Evolutionary conservation across 1,140 invertebrate species (phyloP), one percentile per base, ranked within the genome.

Genomic region (Listronotus bonariensis): DNA sequence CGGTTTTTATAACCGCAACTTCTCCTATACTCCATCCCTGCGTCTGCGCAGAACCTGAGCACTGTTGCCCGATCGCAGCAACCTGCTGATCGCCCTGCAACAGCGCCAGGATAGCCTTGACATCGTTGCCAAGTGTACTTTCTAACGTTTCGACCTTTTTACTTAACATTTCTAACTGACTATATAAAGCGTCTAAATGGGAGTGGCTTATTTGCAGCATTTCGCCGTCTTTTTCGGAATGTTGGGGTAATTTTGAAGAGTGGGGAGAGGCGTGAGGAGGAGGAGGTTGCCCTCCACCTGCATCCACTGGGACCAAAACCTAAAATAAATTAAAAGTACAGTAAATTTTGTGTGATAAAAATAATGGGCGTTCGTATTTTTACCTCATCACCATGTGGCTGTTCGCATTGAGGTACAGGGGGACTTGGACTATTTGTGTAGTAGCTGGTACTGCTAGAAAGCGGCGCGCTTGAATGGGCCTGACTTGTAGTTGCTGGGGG

Each of bases 111-210:
- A 91, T 90, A 58, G 85, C 80, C 68, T 85, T 82, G 59, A 90
- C 84, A 67, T 91, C 88, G 2, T 82, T 81, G 1, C 85, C 84
- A 68, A 90, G 83, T 4, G 86, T 84, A 36, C 82, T 81, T 69
- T 91, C 88, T 57, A 91, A 74, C 9, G 83, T 81, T 8, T 82
- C 80, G 18, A 88, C 82, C 66, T 85, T 84, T 63, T 82, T 82
- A 64, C 84, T 83, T 17, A 91, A 76, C 63, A 87, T 84, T 63
- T 90, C 88, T 72, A 91, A 83, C 72, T 87, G 81, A 32, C 74
- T 74, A 69, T 83, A 82, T 63, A 86, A 79, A 63, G 82, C 81
- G 34, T 84, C 82, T 48, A 82, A 75, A 43, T 82, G 81, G 45
- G 67, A 55, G 60, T 73, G 74, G 68, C 71, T 77, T 61, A 77